Evolutionary conservation across 2,888 invertebrate genomes (phyloP), one percentile per base, ranked within the genome.

Genomic region (Emesis furor): DNA sequence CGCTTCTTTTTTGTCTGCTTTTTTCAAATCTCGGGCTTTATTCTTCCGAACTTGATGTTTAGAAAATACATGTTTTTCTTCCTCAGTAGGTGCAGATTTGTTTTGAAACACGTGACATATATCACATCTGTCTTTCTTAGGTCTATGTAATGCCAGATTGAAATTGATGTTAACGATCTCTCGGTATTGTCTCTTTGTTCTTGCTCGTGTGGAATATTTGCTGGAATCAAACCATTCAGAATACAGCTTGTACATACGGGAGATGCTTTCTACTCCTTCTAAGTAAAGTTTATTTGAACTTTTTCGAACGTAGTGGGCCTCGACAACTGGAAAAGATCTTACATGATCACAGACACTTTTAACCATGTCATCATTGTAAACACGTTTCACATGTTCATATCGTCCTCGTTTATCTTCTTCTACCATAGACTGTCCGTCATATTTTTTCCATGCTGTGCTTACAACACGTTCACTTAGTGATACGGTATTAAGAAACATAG

Each of bases 401-500:
- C 77, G 51, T 10, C 51, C 51, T 10, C 51, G 7, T 51, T 51
- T 10, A 10, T 51, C 51, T 10, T 51, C 51, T 76, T 72, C 69
- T 14, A 79, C 39, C 32, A 77, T 37, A 32, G 77, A 35, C 1
- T 79, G 8, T 5, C 84, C 81, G 42, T 80, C 79, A 72, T 65
- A 78, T 72, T 84, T 84, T 71, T 24, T 24, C 24, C 24, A 24
- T 24, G 24, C 24, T 24, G 24, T 24, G 24, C 24, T 24, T 24
- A 24, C 24, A 24, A 24, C 24, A 24, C 24, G 24, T 24, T 24
- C 24, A 24, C 24, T 24, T 24, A 24, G 3, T n/a, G 78, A 55
- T 78, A 86, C 76, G 2, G 87, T 87, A 74, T 81, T 87, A 12
- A 87, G 73, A 78, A 87, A 83, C 83, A 85, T 86, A 30, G 82